Evolutionary conservation across 2,888 invertebrate species (phyloP).

Genomic region (Choristoneura rosaceana): DNA sequence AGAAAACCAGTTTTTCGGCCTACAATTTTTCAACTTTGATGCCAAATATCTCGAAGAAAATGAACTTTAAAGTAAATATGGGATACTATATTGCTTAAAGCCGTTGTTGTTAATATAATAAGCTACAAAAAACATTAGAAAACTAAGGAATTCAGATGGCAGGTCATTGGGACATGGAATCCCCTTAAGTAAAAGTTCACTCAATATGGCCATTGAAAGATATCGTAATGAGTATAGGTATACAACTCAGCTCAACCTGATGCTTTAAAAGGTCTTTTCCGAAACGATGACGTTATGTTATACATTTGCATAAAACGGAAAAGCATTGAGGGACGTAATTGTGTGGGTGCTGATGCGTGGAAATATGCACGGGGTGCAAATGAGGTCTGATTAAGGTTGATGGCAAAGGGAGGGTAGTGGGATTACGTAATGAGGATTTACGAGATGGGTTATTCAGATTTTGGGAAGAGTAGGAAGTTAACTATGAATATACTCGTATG

Average conservation of each 20-base stretch:
- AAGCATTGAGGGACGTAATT: constrained; percentile 10
- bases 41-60: too few relatives aligned
- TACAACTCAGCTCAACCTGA: not conserved
- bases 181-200: too few relatives aligned
- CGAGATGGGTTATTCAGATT: not conserved
- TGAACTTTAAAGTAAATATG: too few relatives aligned
- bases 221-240: too few relatives aligned
- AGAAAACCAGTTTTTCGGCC: too few relatives aligned
- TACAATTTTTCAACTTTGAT: too few relatives aligned
- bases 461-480: not conserved
- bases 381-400: constrained; percentile 7
- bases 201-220: too few relatives aligned
- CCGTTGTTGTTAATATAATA: too few relatives aligned
- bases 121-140: too few relatives aligned
- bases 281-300: not conserved
- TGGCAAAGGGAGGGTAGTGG: constrained; percentile 4
- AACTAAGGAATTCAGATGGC: too few relatives aligned
- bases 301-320: constrained; percentile 15
- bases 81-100: too few relatives aligned
- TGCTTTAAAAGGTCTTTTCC: not conserved
- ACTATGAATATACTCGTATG: not conserved
- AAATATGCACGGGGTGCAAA: constrained; percentile 9
- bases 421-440: constrained; percentile 14
- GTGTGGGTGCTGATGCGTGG: not conserved
- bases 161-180: too few relatives aligned